Conservation (phyloP, 1,140 invertebrate genomes). For the Drosophila busckii region DNA sequence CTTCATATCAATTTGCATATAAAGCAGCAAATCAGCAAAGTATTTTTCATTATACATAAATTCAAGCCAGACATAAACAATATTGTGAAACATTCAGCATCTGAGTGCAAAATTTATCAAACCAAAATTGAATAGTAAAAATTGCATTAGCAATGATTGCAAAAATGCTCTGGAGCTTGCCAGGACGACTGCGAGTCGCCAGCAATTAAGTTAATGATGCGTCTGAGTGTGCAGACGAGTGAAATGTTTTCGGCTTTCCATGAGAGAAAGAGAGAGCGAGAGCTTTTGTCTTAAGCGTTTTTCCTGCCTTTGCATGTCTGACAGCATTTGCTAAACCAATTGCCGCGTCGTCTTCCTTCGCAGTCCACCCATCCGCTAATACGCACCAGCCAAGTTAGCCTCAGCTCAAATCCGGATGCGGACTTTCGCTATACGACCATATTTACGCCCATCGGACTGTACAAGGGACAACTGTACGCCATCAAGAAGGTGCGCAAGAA, state of each 20-base stretch:
- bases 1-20: no score
- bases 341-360: slow-evolving; percentile 34
- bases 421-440: slow-evolving; percentile 92
- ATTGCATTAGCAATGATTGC: no score
- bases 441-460: slow-evolving; percentile 93
- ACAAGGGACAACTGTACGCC: slow-evolving; percentile 90
- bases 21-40: no score
- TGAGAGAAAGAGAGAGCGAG: neutral
- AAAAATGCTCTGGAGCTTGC: no score
- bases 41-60: no score
- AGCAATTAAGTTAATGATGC: slow-evolving; percentile 8
- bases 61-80: no score
- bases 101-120: no score
- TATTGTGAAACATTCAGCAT: no score
- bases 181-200: neutral
- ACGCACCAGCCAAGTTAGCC: slow-evolving; percentile 90
- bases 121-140: no score
- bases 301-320: slow-evolving; percentile 31
- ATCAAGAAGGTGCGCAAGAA: slow-evolving; percentile 92
- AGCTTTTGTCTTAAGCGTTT: neutral
- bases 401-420: slow-evolving; percentile 91
- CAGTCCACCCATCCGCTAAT: slow-evolving; percentile 82
- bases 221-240: slow-evolving; percentile 1
- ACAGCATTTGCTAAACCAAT: slow-evolving; percentile 42
- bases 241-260: neutral